Conservation (phyloP, 2,113 vertebrate genomes). For the Archilochus colubris region DNA sequence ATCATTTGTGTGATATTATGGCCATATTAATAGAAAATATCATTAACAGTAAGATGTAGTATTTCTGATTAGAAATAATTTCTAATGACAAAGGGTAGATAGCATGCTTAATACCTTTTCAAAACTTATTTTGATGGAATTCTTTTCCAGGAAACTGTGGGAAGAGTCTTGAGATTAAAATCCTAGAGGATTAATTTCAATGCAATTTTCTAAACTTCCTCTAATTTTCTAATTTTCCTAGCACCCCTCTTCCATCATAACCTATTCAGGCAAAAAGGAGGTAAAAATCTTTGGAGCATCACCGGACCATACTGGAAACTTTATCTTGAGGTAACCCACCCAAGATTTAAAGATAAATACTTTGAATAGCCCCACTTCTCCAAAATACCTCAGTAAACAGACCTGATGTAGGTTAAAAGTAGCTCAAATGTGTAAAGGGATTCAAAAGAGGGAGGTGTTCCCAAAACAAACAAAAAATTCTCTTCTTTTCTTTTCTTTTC, state of each 20-base stretch:
- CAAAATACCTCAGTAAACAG: neutral
- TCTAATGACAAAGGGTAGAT: neutral
- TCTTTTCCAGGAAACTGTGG: neutral
- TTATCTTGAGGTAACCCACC: neutral
- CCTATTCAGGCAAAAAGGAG: neutral
- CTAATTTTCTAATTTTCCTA: neutral
- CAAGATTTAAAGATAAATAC: neutral
- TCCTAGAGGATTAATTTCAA: neutral
- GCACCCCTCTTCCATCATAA: neutral
- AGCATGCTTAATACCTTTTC: neutral
- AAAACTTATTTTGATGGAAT: neutral
- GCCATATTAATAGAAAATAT: neutral
- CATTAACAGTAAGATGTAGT: neutral
- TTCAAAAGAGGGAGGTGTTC: neutral
- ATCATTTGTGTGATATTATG: neutral
- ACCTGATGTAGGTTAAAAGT: neutral
- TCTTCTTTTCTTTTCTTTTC: neutral
- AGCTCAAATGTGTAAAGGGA: neutral
- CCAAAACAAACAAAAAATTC: neutral
- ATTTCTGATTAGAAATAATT: neutral
- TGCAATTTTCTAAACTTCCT: neutral
- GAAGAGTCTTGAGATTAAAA: neutral
- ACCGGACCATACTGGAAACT: neutral
- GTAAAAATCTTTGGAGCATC: neutral
- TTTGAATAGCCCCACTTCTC: neutral